phyloP scores from a whole-genome alignment of 2,113 vertebrate species.

The Lepidothrix coronata region DNA sequence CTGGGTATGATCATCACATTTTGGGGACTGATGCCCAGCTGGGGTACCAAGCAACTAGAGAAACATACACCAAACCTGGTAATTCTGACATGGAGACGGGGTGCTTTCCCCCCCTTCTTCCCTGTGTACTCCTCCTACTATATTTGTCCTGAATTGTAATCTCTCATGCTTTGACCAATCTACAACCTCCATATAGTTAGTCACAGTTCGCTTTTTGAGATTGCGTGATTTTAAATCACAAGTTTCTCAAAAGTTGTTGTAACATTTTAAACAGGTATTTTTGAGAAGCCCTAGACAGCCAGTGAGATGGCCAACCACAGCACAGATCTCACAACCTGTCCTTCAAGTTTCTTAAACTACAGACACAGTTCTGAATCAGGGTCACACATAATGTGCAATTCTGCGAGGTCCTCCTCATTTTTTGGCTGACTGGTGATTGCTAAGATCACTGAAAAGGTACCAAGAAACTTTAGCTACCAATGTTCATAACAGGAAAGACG shows the following conservation, averaged over 20 bases:
- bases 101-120: not conserved
- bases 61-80: not conserved
- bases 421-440: not conserved
- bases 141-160: not conserved
- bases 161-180: not conserved
- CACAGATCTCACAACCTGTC: not conserved
- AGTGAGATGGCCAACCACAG: not conserved
- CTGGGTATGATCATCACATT: not conserved
- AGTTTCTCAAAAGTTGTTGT: not conserved
- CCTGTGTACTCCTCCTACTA: not conserved
- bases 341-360: constrained; percentile 24
- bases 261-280: not conserved
- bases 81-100: not conserved
- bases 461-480: not conserved
- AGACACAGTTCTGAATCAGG: not conserved
- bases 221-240: not conserved
- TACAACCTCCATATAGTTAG: not conserved
- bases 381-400: not conserved
- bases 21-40: not conserved
- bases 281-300: not conserved
- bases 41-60: not conserved
- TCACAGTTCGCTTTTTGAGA: not conserved
- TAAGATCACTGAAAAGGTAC: not conserved
- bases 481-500: not conserved
- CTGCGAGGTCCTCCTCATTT: not conserved